Percentiles rank a stretch among this genome's conserved stretches.
These are phyloP conservation scores for Psittacula echo DNA, from an alignment of 2,797 vertebrate species.

Conservation along the genomic window DNA sequence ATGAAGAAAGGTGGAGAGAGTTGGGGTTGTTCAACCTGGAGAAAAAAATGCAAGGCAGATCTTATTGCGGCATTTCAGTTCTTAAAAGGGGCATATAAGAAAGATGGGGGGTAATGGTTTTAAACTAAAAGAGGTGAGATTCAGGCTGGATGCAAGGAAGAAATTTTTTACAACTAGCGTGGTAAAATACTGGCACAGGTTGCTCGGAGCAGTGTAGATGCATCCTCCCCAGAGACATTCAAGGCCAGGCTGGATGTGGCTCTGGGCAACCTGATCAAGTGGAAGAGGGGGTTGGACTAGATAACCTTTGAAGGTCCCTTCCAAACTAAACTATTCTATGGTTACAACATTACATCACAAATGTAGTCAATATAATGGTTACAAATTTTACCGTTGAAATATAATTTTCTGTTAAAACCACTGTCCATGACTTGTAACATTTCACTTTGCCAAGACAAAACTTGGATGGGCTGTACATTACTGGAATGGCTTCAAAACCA, in stretches of 20 bases:
- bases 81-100: neutral
- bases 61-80: neutral
- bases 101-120: neutral
- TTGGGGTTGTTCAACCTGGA: neutral
- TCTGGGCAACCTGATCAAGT: neutral
- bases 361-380: neutral
- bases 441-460: neutral
- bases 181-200: neutral
- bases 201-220: neutral
- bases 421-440: neutral
- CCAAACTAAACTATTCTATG: neutral
- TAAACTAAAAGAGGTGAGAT: neutral
- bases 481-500: constrained; percentile 20
- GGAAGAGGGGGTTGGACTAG: neutral
- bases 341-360: neutral
- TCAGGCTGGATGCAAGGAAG: neutral
- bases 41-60: neutral
- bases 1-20: neutral
- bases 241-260: neutral
- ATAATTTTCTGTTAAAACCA: neutral
- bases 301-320: neutral
- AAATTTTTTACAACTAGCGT: neutral
- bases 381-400: neutral
- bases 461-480: neutral
- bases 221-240: neutral